These are phyloP conservation scores for Asteroscopus sphinx DNA, from an alignment of 2,888 invertebrate species.

Conservation along the genomic window DNA sequence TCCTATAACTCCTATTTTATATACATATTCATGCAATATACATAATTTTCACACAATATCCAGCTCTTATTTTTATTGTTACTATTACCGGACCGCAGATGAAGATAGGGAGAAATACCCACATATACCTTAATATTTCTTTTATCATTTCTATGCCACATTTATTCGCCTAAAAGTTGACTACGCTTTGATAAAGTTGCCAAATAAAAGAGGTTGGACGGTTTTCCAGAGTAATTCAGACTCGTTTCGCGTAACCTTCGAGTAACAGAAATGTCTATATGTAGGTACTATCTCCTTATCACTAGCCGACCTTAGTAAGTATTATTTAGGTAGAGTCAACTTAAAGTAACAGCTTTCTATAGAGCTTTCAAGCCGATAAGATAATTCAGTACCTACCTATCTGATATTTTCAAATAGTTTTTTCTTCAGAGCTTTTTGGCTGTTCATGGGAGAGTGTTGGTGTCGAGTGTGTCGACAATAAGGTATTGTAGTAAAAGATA, in stretches of 20 bases:
- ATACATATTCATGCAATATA: slow-evolving; percentile 51
- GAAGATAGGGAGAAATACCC: slow-evolving; percentile 41
- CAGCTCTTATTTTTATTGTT: slow-evolving; percentile 45
- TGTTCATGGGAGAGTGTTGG: no score
- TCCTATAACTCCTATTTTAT: slow-evolving; percentile 58
- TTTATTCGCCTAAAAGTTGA: slow-evolving; percentile 36
- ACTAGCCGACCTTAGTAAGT: slow-evolving; percentile 15
- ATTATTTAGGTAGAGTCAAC: slow-evolving; percentile 17
- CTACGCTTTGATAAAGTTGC: slow-evolving; percentile 40
- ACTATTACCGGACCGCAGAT: slow-evolving; percentile 40
- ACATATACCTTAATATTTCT: slow-evolving; percentile 43
- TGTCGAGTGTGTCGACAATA: no score
- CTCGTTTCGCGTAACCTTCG: slow-evolving; percentile 23
- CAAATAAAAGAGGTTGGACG: slow-evolving; percentile 32
- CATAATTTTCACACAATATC: slow-evolving; percentile 46
- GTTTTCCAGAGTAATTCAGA: slow-evolving; percentile 27
- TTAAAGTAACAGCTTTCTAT: slow-evolving; percentile 26
- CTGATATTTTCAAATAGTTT: slow-evolving; percentile 10
- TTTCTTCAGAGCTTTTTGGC: slow-evolving; percentile 29
- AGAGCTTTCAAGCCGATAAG: slow-evolving; percentile 27
- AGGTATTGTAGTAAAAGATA: no score
- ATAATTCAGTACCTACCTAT: slow-evolving; percentile 9
- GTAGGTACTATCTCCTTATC: slow-evolving; percentile 22
- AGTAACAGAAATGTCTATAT: slow-evolving; percentile 8
- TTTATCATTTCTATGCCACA: slow-evolving; percentile 41